Evolutionary conservation across 2,113 vertebrate genomes (phyloP).

Genomic region (Enhydra lutris): DNA sequence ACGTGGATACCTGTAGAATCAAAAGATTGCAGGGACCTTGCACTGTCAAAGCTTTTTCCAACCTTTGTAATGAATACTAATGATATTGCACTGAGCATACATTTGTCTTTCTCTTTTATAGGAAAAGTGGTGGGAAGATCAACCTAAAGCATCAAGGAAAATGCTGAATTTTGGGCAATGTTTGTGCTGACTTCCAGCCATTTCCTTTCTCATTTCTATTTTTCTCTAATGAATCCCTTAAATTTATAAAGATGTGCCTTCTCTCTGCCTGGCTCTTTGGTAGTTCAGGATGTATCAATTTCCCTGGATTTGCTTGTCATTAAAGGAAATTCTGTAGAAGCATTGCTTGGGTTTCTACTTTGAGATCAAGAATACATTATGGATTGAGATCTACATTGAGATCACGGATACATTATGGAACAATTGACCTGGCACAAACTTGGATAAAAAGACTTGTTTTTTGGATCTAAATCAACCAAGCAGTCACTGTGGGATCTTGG

Average conservation of each 20-base stretch:
- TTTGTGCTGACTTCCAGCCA: not conserved
- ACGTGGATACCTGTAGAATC: not conserved
- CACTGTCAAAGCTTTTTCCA: not conserved
- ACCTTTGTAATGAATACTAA: not conserved
- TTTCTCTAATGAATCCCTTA: not conserved
- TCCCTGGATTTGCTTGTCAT: slow-evolving; percentile 35
- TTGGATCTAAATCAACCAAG: not conserved
- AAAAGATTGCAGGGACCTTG: not conserved
- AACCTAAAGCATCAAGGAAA: slow-evolving; percentile 66
- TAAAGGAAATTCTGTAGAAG: slow-evolving; percentile 66
- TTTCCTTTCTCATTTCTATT: not conserved
- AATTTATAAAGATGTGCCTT: not conserved
- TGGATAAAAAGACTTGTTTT: not conserved
- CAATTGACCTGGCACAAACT: not conserved
- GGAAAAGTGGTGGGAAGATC: slow-evolving; percentile 74
- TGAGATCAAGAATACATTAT: not conserved
- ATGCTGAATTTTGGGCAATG: slow-evolving; percentile 43
- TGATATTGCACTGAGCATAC: not conserved
- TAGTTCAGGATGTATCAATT: not conserved
- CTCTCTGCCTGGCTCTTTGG: not conserved
- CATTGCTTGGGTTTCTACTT: not conserved
- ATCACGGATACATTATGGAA: not conserved
- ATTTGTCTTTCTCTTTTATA: slow-evolving; percentile 44
- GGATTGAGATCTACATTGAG: not conserved
- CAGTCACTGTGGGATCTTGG: not conserved